Base-by-base conservation (phyloP, 2,797 vertebrate species). In the Ptychadena robeensis region DNA sequence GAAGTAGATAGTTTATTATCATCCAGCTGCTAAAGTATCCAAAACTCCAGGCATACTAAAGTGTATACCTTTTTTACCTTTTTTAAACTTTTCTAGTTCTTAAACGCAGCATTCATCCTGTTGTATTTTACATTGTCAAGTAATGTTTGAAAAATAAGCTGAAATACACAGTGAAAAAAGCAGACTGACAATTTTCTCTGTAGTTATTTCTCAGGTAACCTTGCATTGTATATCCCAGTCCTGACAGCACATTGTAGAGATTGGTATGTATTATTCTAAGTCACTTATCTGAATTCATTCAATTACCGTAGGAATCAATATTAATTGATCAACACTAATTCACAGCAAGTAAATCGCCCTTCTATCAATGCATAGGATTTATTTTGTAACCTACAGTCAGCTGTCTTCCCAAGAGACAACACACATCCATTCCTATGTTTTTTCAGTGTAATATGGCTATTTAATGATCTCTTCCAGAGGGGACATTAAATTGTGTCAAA, bases 321-420 rank as follows among this genome's bases (percentile, higher is more conserved):
- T 61, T 80, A 80, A 80, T 80, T 80, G 77, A 80, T 25, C 66
- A 71, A 68, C 35, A 27, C 61, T 68, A 79, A 79, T 79, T 68
- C 40, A 79, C 32, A 11, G 14, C 37, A 80, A 80, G 69, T 61
- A 71, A 61, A 80, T 80, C 66, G 61, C 65, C 59, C 15, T 80
- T 32, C 28, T 71, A 70, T 80, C 77, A 70, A 80, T 70, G 69
- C 48, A 70, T 34, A 37, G 11, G 32, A 48, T 70, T 80, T 79
- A 38, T 61, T 79, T 79, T 69, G 77, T 32, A 69, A 70, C 30
- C 35, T 65, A 40, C 73, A 48, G 53, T 38, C 15, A 40, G 12
- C 59, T 28, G 11, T 25, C 28, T 3, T 78, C n/a, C 11, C 12
- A 63, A 91, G 91, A 91, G 88, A 85, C 89, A 88, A 88, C 18